A percentile compares a stretch with the other conserved stretches of the same genome.
These are phyloP conservation scores for Falco concolor DNA, from an alignment of 2,797 vertebrate species.

Conservation along the genomic window DNA sequence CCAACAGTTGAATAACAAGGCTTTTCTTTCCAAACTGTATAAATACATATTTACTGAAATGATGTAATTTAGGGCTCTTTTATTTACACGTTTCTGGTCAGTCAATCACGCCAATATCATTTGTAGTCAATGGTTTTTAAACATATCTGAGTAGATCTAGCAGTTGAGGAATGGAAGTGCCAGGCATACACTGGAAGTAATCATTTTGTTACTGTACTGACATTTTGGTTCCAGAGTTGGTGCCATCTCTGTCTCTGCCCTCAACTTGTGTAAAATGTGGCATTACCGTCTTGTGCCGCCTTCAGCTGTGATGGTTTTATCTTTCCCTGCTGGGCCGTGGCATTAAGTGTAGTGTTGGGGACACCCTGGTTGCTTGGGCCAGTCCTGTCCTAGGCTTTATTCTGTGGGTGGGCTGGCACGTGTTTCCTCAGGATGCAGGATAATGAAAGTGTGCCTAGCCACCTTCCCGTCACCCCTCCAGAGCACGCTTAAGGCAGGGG, in stretches of 20 bases:
- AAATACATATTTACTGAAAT: conserved; percentile 58
- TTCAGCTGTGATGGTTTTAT: neutral
- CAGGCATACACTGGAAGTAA: neutral
- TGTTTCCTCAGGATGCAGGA: neutral
- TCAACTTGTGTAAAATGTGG: neutral
- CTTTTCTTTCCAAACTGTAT: conserved; percentile 61
- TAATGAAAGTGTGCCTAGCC: fast-evolving
- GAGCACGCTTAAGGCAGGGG: neutral
- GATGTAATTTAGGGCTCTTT: conserved; percentile 14
- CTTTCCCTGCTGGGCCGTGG: fast-evolving
- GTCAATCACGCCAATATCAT: neutral
- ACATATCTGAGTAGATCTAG: neutral
- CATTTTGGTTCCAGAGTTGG: neutral
- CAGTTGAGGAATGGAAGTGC: neutral
- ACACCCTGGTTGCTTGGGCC: neutral
- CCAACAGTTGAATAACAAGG: conserved; percentile 54
- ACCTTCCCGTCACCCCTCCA: neutral
- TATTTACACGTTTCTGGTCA: conserved; percentile 16
- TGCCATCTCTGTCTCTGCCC: neutral
- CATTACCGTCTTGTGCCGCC: neutral
- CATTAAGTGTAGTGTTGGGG: fast-evolving
- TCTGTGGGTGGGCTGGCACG: neutral
- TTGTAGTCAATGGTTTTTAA: neutral
- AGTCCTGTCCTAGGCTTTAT: neutral
- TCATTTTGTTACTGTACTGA: neutral